Evolutionary conservation across 2,888 invertebrate genomes (phyloP), one percentile per base, ranked within the genome.

Genomic region (Bembecia ichneumoniformis): DNA sequence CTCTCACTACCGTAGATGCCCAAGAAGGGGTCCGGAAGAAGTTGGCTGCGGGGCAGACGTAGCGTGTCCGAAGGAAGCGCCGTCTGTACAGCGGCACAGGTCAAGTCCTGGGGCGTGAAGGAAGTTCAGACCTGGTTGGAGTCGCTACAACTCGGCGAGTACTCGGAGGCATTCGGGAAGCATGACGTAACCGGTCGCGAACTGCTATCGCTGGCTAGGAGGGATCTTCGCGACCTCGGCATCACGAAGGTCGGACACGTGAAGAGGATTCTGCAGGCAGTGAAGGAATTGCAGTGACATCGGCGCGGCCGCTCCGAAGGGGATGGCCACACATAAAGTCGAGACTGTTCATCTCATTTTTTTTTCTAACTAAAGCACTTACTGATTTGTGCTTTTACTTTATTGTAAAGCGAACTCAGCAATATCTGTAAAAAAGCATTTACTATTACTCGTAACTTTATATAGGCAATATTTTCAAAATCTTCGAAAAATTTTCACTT

Each of bases 211-310:
- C 82, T 99, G 51, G 96, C 96, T 2, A 88, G 97, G 48, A 88
- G 96, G 13, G 96, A 96, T 74, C 88, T 96, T 3, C 92, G 96
- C 73, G 98, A 98, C 58, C 89, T 98, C 46, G 98, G 98, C 7
- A 93, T 98, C 49, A 93, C 93, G 9, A 98, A 98, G 86, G 96
- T 98, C 48, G 98, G 98, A 0, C 98, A 98, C 75, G 93, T 98
- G 34, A 98, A 98, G 83, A 91, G 98, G 67, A 95, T 99, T 59
- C 91, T 97, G 57, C 96, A 96, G 75, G 96, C 95, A 16, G 95
- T 97, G 55, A 95, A 95, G 80, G 97, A 97, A 67, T 79, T 74
- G 57, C 88, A 78, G 89, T 89, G 74, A 86, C 82, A 74, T 51
- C 64, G 76, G 72, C 75, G 86, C 46, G 83, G 83, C 81, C 86